Conservation (phyloP, 2,888 invertebrate species). For the Rhamnusium bicolor region DNA sequence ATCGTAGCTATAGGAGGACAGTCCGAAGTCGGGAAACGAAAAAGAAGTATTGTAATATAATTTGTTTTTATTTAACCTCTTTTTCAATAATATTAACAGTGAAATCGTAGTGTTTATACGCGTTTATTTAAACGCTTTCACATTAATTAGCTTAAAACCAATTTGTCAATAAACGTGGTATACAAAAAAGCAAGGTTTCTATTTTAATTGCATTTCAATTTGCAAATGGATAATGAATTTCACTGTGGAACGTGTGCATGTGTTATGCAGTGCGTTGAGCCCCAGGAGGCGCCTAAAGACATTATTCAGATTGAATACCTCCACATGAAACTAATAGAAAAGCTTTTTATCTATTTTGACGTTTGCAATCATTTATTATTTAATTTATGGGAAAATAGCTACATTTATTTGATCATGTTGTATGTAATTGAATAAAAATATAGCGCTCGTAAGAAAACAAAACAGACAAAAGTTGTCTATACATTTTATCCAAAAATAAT, state of each 20-base stretch:
- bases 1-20: too few species aligned
- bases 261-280: slow-evolving; percentile 43
- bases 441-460: too few species aligned
- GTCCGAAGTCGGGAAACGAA: too few species aligned
- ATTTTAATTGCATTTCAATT: slow-evolving; percentile 67
- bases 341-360: slow-evolving; percentile 21
- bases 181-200: slow-evolving; percentile 48
- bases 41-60: not conserved
- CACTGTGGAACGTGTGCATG: slow-evolving; percentile 62
- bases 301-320: slow-evolving; percentile 51
- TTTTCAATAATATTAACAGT: not conserved
- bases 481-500: too few species aligned
- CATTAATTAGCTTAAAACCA: slow-evolving; percentile 46
- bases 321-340: slow-evolving; percentile 39
- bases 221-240: slow-evolving; percentile 67
- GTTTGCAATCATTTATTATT: slow-evolving; percentile 20
- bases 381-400: not conserved
- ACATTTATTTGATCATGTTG: too few species aligned
- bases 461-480: too few species aligned
- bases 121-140: slow-evolving; percentile 13
- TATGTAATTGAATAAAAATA: too few species aligned
- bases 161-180: slow-evolving; percentile 44
- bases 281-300: slow-evolving; percentile 47
- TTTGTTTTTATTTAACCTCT: not conserved
- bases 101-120: slow-evolving; percentile 10